Conservation (phyloP, 2,888 invertebrate genomes). For the Leucophora obtusa region DNA sequence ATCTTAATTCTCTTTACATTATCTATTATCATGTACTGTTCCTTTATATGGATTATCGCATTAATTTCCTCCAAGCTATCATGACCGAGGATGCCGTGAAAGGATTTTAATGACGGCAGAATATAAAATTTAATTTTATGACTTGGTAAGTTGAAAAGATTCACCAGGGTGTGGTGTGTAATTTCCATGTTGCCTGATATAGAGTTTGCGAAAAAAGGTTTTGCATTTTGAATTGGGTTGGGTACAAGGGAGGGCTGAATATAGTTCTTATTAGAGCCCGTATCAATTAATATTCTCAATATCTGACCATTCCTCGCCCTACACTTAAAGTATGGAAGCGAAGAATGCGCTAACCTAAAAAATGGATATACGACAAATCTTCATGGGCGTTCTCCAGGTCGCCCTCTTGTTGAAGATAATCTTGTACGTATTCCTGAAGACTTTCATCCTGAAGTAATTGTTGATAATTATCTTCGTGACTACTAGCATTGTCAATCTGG, state of each 20-base stretch:
- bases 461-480: too few relatives aligned
- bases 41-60: constrained; percentile 24
- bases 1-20: constrained; percentile 22
- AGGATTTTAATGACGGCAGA: constrained; percentile 10
- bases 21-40: constrained; percentile 22
- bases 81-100: constrained; percentile 23
- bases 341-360: too few relatives aligned
- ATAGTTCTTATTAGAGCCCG: constrained; percentile 20
- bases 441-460: too few relatives aligned
- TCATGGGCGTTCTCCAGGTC: too few relatives aligned
- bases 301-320: too few relatives aligned
- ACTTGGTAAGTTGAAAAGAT: constrained; percentile 19
- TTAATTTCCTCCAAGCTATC: constrained; percentile 16
- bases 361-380: too few relatives aligned
- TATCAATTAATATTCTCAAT: neutral
- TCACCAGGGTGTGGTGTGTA: constrained; percentile 5
- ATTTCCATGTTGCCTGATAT: constrained; percentile 31
- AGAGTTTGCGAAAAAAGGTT: constrained; percentile 18
- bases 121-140: constrained; percentile 25
- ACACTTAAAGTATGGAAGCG: too few relatives aligned
- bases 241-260: constrained; percentile 18
- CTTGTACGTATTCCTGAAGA: too few relatives aligned
- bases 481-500: too few relatives aligned
- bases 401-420: too few relatives aligned
- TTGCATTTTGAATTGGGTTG: constrained; percentile 10